These are phyloP conservation scores for Zele albiditarsus DNA, from an alignment of 2,888 invertebrate species.

Conservation along the genomic window DNA sequence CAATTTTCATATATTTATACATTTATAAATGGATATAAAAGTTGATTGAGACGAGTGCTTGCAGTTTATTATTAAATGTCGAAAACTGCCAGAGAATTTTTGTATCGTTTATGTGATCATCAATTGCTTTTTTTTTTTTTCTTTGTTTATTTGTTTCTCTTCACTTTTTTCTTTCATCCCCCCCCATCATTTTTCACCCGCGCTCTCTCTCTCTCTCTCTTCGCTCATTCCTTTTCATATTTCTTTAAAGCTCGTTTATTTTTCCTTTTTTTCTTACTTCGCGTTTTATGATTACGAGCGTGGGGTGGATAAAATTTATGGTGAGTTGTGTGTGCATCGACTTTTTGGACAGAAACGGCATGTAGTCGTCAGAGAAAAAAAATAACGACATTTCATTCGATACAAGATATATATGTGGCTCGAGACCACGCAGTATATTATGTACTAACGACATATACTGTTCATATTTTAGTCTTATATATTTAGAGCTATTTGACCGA, in stretches of 20 bases:
- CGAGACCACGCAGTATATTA: neutral
- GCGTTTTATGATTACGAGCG: constrained; percentile 20
- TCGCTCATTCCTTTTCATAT: constrained; percentile 1
- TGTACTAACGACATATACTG: neutral
- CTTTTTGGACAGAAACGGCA: constrained; percentile 16
- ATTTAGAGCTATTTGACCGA: neutral
- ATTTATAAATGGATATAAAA: neutral
- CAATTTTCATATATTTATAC: neutral
- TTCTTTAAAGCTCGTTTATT: constrained; percentile 4
- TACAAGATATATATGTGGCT: neutral
- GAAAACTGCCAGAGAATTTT: neutral
- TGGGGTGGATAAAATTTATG: constrained; percentile 17
- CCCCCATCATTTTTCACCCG: neutral
- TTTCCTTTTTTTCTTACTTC: constrained; percentile 4
- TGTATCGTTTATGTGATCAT: neutral
- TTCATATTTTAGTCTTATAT: neutral
- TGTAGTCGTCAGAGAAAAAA: constrained; percentile 14
- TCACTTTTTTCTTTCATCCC: neutral
- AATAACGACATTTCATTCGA: constrained; percentile 18
- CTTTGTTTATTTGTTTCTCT: constrained; percentile 23
- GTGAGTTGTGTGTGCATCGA: constrained; percentile 23
- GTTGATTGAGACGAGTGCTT: neutral
- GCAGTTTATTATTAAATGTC: neutral
- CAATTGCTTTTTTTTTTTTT: neutral
- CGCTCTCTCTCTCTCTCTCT: neutral